Conservation (phyloP, 2,888 invertebrate species). For the Polyommatus icarus region DNA sequence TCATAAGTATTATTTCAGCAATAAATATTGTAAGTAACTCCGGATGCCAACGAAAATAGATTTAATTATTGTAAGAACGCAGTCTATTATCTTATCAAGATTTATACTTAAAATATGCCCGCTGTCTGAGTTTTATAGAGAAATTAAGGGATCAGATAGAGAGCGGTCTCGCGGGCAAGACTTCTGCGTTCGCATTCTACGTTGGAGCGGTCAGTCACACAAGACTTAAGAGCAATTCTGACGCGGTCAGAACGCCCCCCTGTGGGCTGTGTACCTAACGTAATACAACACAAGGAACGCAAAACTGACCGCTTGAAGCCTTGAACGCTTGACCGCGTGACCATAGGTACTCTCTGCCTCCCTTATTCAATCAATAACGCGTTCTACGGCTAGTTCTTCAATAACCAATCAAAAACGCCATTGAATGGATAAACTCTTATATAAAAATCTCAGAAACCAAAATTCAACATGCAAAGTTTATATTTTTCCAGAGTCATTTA, state of each 20-base stretch:
- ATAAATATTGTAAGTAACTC: slow-evolving; percentile 25
- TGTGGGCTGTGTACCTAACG: too few species aligned
- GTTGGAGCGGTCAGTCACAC: too few species aligned
- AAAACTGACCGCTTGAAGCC: too few species aligned
- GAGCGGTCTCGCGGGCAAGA: too few species aligned
- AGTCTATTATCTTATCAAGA: background rate
- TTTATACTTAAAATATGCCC: background rate
- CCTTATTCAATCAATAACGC: background rate
- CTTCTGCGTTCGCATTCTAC: too few species aligned
- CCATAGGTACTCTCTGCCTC: too few species aligned
- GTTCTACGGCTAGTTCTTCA: background rate
- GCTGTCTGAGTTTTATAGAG: background rate
- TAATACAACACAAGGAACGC: too few species aligned
- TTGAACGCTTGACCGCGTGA: too few species aligned
- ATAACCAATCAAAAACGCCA: background rate
- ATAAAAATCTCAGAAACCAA: background rate
- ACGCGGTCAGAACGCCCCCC: too few species aligned
- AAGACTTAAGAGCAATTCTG: too few species aligned
- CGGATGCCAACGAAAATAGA: slow-evolving; percentile 26
- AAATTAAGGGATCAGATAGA: too few species aligned
- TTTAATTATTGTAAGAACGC: slow-evolving; percentile 21
- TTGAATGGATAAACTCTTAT: background rate
- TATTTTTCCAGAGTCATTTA: background rate
- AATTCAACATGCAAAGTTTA: background rate
- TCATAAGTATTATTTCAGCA: slow-evolving; percentile 25